Evolutionary conservation across 2,113 vertebrate genomes (phyloP).

Genomic region (Rhinolophus sinicus): DNA sequence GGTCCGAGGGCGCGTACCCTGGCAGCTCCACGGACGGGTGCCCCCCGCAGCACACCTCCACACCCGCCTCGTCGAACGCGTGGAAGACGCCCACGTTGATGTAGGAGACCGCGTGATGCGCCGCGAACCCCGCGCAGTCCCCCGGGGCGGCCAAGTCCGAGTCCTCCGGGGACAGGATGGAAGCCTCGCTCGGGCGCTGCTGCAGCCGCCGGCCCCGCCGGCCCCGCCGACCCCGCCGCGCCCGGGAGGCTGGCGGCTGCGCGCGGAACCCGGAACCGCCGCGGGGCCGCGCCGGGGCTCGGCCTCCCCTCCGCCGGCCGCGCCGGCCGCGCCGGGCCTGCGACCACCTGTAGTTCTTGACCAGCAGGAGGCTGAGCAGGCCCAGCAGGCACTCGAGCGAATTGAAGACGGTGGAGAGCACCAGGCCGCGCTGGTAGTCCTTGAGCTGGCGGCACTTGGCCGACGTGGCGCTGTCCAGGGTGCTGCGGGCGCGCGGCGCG

Average conservation of each 20-base stretch:
- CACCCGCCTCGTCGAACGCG: slow-evolving; percentile 91
- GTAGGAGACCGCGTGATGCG: slow-evolving; percentile 93
- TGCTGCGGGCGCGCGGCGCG: slow-evolving; percentile 57
- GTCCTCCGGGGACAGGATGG: slow-evolving; percentile 90
- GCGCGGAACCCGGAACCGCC: slow-evolving; percentile 59
- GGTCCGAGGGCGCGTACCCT: slow-evolving; percentile 93
- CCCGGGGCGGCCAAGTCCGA: slow-evolving; percentile 84
- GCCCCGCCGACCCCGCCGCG: slow-evolving; percentile 58
- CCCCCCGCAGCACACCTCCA: slow-evolving; percentile 92
- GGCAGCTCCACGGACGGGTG: slow-evolving; percentile 96
- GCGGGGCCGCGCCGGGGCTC: slow-evolving; percentile 68
- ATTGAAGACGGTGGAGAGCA: slow-evolving; percentile 95
- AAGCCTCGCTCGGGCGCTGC: slow-evolving; percentile 87
- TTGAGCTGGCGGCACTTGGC: slow-evolving; percentile 91
- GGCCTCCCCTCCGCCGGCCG: slow-evolving; percentile 83
- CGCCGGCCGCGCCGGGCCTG: slow-evolving; percentile 89
- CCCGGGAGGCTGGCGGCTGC: slow-evolving; percentile 39
- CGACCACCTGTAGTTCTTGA: slow-evolving; percentile 92
- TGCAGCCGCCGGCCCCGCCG: slow-evolving; percentile 81
- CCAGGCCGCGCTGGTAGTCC: slow-evolving; percentile 93
- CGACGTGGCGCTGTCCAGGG: slow-evolving; percentile 77
- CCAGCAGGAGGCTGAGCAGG: slow-evolving; percentile 91
- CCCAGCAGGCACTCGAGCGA: slow-evolving; percentile 94
- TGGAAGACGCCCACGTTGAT: slow-evolving; percentile 93
- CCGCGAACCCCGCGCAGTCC: slow-evolving; percentile 83